phyloP scores from a whole-genome alignment of 2,888 invertebrate species.

The Luffia ferchaultella region DNA sequence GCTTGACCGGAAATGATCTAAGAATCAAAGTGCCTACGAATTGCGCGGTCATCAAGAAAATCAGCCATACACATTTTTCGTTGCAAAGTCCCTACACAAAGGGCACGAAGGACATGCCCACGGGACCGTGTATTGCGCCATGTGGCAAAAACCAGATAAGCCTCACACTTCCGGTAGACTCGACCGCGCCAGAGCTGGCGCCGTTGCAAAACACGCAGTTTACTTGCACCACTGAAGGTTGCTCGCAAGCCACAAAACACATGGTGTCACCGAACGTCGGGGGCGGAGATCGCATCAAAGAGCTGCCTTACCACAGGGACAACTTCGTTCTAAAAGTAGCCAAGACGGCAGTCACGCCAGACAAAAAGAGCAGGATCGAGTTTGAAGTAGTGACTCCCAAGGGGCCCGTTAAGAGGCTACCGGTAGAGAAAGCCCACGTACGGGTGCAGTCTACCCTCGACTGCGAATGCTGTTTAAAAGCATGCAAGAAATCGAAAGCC shows the following conservation, averaged over 20 bases:
- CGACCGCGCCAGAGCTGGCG: slow-evolving; percentile 36
- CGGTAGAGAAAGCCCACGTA: slow-evolving; percentile 33
- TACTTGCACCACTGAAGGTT: slow-evolving; percentile 53
- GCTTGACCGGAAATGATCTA: slow-evolving; percentile 48
- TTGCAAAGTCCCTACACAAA: slow-evolving; percentile 38
- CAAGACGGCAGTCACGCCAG: slow-evolving; percentile 70
- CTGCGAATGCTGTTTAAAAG: slow-evolving; percentile 42
- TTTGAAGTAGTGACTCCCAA: slow-evolving; percentile 74
- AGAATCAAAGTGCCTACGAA: slow-evolving; percentile 52
- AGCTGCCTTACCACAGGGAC: slow-evolving; percentile 62
- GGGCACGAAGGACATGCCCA: slow-evolving; percentile 19
- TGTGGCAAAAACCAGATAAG: slow-evolving; percentile 55
- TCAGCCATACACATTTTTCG: slow-evolving; percentile 50
- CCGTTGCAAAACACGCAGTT: slow-evolving; percentile 45
- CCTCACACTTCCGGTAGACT: slow-evolving; percentile 41
- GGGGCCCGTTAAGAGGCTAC: slow-evolving; percentile 62
- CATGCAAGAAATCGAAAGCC: too few relatives aligned
- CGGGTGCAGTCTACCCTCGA: slow-evolving; percentile 43
- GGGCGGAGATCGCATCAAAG: slow-evolving; percentile 28
- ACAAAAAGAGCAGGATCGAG: slow-evolving; percentile 70
- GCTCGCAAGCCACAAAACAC: slow-evolving; percentile 37
- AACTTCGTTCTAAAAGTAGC: slow-evolving; percentile 72
- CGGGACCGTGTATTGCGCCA: slow-evolving; percentile 36
- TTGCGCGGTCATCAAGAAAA: slow-evolving; percentile 49
- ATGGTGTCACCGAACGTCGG: slow-evolving; percentile 31